These are phyloP conservation scores for Dallia pectoralis DNA, from an alignment of 2,797 vertebrate species.

Conservation along the genomic window DNA sequence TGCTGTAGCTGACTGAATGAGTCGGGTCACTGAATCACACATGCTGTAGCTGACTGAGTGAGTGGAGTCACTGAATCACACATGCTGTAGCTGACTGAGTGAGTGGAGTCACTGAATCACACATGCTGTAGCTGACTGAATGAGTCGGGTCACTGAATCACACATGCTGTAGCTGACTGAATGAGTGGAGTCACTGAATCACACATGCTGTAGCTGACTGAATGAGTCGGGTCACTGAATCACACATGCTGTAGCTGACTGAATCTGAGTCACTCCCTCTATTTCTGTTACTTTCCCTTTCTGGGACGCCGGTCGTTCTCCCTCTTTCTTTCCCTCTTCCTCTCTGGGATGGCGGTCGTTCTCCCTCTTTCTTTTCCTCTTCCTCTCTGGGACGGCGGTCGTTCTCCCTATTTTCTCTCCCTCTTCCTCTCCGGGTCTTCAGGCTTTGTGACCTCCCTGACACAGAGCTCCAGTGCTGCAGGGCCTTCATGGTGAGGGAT, in stretches of 20 bases:
- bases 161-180: constrained; percentile 68
- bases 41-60: constrained; percentile 64
- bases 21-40: constrained; percentile 69
- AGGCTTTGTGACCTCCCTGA: constrained; percentile 15
- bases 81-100: constrained; percentile 65
- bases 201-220: constrained; percentile 67
- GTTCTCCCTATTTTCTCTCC: background rate
- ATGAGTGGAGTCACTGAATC: constrained; percentile 66
- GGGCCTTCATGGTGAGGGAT: constrained; percentile 50
- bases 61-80: constrained; percentile 68
- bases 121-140: constrained; percentile 66
- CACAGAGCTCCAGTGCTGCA: constrained; percentile 2
- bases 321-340: background rate
- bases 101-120: constrained; percentile 67
- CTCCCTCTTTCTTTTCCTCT: background rate
- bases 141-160: constrained; percentile 65
- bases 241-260: constrained; percentile 67
- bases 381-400: background rate
- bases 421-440: background rate
- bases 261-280: constrained; percentile 39
- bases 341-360: background rate
- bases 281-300: background rate
- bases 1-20: constrained; percentile 61
- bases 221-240: constrained; percentile 66
- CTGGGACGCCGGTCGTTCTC: background rate